Base-by-base conservation (phyloP, 2,888 invertebrate species). In the Alsophila aescularia region DNA sequence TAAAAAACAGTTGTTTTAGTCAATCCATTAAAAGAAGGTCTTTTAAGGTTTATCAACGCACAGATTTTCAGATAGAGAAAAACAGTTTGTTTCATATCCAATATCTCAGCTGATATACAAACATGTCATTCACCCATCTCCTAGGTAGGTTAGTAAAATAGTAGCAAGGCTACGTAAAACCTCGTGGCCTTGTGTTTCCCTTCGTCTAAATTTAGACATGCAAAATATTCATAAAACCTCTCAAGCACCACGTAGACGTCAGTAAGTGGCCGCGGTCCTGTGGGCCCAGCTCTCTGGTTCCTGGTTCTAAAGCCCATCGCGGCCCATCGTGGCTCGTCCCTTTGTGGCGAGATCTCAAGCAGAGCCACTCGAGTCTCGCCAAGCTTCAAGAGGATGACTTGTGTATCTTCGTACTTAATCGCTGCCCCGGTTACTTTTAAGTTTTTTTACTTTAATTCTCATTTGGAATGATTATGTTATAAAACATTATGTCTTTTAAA, bases 261-360 rank as follows among this genome's bases (percentile, higher is more conserved):
- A 18, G n/a, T 14, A 37, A 51, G 51, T 42, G 42, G 50, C 31
- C 7, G 31, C 18, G 31, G 36, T 51, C 51, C 51, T 51, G 43
- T 18, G 51, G 43, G 31, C 37, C 43, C 43, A 8, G 21, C 13
- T n/a, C 9, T 35, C 42, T 50, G 27, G 21, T 10, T 16, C n/a
- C 42, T 0, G 31, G 13, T 36, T 51, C 43, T 43, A 31, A 10
- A 15, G 51, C 36, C 21, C 49, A 44, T 44, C 37, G 29, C 5
- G 21, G 40, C 21, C 18, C 37, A 5, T 41, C 29, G 51, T 15
- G 32, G 34, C 41, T 41, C 49, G 24, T 41, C 12, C 36, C 52
- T 53, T 53, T 53, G 47, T 53, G 15, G 14, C 44, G 15, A 32
- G 16, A 37, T 34, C 35, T 52, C 40, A 45, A 53, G 53, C 29